phyloP scores from a whole-genome alignment of 1,140 invertebrate genomes.

The Trichoplusia ni region DNA sequence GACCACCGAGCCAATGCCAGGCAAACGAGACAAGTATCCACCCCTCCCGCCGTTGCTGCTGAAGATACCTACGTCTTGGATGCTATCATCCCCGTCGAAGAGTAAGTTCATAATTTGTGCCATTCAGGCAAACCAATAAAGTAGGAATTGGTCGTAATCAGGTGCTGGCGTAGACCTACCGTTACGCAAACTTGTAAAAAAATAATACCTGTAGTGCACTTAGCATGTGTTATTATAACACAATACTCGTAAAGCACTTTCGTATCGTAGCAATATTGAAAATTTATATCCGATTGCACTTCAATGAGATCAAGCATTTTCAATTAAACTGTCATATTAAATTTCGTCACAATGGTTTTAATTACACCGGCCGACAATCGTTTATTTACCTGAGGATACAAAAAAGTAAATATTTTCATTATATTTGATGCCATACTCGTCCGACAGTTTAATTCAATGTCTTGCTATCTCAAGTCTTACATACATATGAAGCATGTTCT shows the following conservation, averaged over 20 bases:
- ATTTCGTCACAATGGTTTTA: slow-evolving; percentile 7
- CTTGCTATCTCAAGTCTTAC: too few relatives aligned
- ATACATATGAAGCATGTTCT: slow-evolving; percentile 67
- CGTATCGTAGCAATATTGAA: not conserved
- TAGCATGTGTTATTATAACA: slow-evolving; percentile 31
- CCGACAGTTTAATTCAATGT: too few relatives aligned
- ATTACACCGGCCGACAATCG: too few relatives aligned
- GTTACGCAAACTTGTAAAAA: slow-evolving; percentile 11
- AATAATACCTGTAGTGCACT: slow-evolving; percentile 32
- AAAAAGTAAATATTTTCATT: too few relatives aligned
- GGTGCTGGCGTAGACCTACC: slow-evolving; percentile 42
- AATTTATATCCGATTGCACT: not conserved
- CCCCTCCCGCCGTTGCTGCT: slow-evolving; percentile 72
- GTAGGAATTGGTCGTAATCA: slow-evolving; percentile 14
- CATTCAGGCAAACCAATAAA: not conserved
- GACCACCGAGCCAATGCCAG: slow-evolving; percentile 86
- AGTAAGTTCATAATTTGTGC: slow-evolving; percentile 84
- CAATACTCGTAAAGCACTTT: slow-evolving; percentile 26
- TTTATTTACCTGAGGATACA: too few relatives aligned
- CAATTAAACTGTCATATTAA: slow-evolving; percentile 13
- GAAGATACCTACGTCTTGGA: slow-evolving; percentile 91
- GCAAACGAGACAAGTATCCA: slow-evolving; percentile 83
- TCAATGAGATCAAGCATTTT: too few relatives aligned
- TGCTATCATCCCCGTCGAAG: slow-evolving; percentile 89
- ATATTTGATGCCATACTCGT: too few relatives aligned